Evolutionary conservation across 2,113 vertebrate species (phyloP).

Genomic region (Gopherus flavomarginatus): DNA sequence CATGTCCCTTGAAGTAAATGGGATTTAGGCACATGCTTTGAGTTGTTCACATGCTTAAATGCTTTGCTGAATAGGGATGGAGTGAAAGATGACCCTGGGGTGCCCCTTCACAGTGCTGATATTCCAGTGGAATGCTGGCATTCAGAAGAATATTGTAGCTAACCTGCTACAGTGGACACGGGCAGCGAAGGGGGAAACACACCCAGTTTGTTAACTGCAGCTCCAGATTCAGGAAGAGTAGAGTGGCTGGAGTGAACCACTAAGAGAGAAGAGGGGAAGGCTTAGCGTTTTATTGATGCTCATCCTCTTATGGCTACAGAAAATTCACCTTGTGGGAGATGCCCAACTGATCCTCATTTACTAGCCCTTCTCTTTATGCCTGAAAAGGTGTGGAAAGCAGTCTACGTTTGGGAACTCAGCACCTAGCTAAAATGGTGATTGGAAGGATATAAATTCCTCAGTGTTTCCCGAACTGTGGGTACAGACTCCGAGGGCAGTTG

Average conservation of each 20-base stretch:
- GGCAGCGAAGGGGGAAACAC: not conserved
- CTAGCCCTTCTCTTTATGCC: too few relatives aligned
- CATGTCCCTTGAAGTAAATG: not conserved
- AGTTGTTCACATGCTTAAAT: not conserved
- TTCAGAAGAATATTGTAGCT: not conserved
- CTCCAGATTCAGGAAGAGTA: not conserved
- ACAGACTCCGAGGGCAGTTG: not conserved
- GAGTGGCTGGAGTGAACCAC: not conserved
- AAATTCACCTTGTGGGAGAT: too few relatives aligned
- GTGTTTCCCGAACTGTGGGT: not conserved
- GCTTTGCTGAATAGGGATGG: not conserved
- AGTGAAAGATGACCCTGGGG: not conserved
- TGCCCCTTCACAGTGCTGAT: not conserved
- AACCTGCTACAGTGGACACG: not conserved
- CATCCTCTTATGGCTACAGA: not conserved
- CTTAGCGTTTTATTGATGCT: not conserved
- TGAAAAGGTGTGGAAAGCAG: too few relatives aligned
- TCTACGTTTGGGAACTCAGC: too few relatives aligned
- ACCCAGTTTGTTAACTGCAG: not conserved
- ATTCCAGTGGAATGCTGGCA: not conserved
- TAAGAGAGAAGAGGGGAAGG: not conserved
- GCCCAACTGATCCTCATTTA: too few relatives aligned
- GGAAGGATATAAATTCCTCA: too few relatives aligned
- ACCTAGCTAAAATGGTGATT: too few relatives aligned
- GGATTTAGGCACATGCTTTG: not conserved